These are phyloP conservation scores for Lasioglossum vierecki DNA, from an alignment of 2,888 invertebrate species.

Conservation along the genomic window DNA sequence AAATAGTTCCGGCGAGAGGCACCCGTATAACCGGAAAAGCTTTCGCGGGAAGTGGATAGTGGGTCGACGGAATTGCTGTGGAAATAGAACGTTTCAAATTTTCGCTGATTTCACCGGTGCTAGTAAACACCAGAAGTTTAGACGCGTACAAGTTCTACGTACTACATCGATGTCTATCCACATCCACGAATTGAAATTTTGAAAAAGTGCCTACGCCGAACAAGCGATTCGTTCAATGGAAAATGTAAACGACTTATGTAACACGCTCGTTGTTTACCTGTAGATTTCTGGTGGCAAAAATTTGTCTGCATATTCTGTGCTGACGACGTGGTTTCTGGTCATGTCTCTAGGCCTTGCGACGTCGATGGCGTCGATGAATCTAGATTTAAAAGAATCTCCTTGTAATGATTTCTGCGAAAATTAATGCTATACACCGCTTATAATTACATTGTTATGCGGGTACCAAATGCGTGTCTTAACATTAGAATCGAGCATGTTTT, in stretches of 20 bases:
- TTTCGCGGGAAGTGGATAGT: background rate
- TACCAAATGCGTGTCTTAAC: constrained; percentile 15
- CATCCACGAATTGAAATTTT: too few species aligned
- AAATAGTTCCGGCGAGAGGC: background rate
- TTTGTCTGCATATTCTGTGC: constrained; percentile 83
- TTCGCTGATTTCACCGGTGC: background rate
- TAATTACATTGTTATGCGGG: constrained; percentile 1
- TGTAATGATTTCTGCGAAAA: constrained; percentile 15
- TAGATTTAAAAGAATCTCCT: constrained; percentile 62
- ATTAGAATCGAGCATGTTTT: background rate
- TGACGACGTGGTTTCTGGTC: constrained; percentile 84
- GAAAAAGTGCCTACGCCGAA: too few species aligned
- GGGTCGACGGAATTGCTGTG: background rate
- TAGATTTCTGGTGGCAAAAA: constrained; percentile 83
- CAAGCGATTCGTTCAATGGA: too few species aligned
- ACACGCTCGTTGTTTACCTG: constrained; percentile 75
- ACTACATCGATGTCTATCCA: too few species aligned
- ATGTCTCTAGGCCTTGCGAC: constrained; percentile 84
- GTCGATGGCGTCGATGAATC: constrained; percentile 82
- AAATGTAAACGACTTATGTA: background rate
- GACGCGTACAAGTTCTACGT: background rate
- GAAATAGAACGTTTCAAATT: background rate
- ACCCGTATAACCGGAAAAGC: background rate
- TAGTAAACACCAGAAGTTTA: background rate
- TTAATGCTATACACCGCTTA: background rate